phyloP scores from a whole-genome alignment of 2,113 vertebrate genomes.

The Theristicus caerulescens region DNA sequence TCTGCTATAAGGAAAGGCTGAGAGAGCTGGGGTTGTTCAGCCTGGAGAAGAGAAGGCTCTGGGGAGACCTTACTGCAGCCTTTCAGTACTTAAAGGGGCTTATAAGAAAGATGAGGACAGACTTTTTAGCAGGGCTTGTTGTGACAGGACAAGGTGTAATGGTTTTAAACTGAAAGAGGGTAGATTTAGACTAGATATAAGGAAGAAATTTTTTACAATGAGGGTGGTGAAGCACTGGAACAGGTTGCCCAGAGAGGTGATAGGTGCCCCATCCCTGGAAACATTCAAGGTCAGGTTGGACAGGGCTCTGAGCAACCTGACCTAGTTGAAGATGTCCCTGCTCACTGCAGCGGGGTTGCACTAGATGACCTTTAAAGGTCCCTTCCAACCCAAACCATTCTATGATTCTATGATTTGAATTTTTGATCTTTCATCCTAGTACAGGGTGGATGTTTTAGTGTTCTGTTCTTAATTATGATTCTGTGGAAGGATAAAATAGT shows the following conservation, averaged over 20 bases:
- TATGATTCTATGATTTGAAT: not conserved
- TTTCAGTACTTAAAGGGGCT: not conserved
- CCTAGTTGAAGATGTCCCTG: not conserved
- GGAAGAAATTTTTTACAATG: not conserved
- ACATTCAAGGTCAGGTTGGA: not conserved
- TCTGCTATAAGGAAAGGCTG: not conserved
- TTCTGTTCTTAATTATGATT: not conserved
- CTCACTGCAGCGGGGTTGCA: not conserved
- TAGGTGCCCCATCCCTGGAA: not conserved
- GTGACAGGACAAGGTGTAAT: not conserved
- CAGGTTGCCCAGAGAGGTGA: not conserved
- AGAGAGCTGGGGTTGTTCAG: not conserved
- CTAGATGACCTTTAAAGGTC: not conserved
- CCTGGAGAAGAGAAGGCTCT: not conserved
- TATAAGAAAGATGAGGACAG: not conserved
- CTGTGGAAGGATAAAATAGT: not conserved
- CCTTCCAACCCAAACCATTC: not conserved
- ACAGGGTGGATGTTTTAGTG: not conserved
- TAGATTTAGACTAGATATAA: not conserved
- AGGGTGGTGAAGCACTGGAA: not conserved
- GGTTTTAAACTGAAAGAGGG: not conserved
- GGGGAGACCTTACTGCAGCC: not conserved
- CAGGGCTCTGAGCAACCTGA: not conserved
- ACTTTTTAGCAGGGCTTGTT: not conserved
- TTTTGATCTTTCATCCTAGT: not conserved